A percentile compares a stretch with the other conserved stretches of the same genome.
Conservation (phyloP, 1,140 invertebrate genomes). For the Neuroterus valhalla region DNA sequence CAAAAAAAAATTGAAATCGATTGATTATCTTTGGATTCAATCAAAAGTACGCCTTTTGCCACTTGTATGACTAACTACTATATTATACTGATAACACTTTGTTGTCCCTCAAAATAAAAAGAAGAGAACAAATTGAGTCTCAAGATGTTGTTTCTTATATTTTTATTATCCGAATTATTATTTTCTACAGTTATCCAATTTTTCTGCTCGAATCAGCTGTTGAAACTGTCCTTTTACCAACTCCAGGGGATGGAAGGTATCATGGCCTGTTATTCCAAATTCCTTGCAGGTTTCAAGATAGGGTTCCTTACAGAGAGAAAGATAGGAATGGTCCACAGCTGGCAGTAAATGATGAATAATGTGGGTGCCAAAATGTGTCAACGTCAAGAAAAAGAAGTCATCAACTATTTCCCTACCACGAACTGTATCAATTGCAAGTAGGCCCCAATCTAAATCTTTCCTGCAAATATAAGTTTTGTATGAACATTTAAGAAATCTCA, state of each 20-base stretch:
- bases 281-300: neutral
- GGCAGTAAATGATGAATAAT: neutral
- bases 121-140: too few relatives aligned
- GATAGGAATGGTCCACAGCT: neutral
- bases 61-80: too few relatives aligned
- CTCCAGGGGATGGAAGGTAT: neutral
- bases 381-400: neutral
- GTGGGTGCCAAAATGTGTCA: neutral
- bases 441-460: neutral
- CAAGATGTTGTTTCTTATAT: too few relatives aligned
- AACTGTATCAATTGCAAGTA: neutral
- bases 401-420: neutral
- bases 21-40: too few relatives aligned
- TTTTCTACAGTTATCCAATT: neutral
- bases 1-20: too few relatives aligned
- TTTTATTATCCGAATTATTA: neutral
- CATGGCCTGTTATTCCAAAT: neutral
- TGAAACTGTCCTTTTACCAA: conserved; percentile 6
- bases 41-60: too few relatives aligned
- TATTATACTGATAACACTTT: too few relatives aligned
- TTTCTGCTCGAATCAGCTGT: neutral
- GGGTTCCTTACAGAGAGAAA: neutral
- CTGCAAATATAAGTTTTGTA: neutral
- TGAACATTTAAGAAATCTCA: neutral
- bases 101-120: too few relatives aligned